phyloP scores from a whole-genome alignment of 2,888 invertebrate species.

The Branchipolynoe longqiensis region DNA sequence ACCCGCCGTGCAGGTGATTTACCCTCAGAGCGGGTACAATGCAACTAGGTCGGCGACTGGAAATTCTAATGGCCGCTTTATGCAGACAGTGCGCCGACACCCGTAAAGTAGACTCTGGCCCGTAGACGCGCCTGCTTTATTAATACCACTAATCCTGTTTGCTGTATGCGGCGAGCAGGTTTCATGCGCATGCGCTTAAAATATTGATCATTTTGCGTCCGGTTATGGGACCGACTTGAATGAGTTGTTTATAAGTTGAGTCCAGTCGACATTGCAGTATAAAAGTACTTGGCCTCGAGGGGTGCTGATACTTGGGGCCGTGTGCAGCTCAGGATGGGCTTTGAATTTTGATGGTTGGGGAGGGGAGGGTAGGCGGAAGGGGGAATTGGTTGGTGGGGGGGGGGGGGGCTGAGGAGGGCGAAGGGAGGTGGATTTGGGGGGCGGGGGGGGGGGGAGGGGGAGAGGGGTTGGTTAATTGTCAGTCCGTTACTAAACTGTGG shows the following conservation, averaged over 20 bases:
- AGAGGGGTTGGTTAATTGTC: too few relatives aligned
- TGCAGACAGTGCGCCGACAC: not conserved
- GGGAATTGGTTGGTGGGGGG: too few relatives aligned
- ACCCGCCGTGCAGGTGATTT: not conserved
- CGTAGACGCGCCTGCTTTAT: slow-evolving; percentile 40
- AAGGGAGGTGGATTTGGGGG: too few relatives aligned
- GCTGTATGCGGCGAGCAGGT: slow-evolving; percentile 22
- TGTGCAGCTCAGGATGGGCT: too few relatives aligned
- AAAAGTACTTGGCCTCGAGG: too few relatives aligned
- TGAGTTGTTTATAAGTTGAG: slow-evolving; percentile 41
- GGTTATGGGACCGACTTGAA: slow-evolving; percentile 45
- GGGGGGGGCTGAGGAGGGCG: too few relatives aligned
- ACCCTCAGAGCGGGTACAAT: slow-evolving; percentile 19
- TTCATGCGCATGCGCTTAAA: slow-evolving; percentile 18
- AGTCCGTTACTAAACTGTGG: too few relatives aligned
- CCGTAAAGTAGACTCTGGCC: slow-evolving; percentile 15
- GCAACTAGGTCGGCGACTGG: slow-evolving; percentile 41
- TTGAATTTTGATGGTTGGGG: too few relatives aligned
- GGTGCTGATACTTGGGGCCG: too few relatives aligned
- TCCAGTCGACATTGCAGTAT: too few relatives aligned
- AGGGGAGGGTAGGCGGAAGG: too few relatives aligned
- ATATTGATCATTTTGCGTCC: slow-evolving; percentile 38
- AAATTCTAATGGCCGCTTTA: slow-evolving; percentile 41
- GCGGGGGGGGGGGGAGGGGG: too few relatives aligned
- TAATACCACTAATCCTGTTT: slow-evolving; percentile 22